phyloP scores from a whole-genome alignment of 2,888 invertebrate species.

The Drosophila anomalata region DNA sequence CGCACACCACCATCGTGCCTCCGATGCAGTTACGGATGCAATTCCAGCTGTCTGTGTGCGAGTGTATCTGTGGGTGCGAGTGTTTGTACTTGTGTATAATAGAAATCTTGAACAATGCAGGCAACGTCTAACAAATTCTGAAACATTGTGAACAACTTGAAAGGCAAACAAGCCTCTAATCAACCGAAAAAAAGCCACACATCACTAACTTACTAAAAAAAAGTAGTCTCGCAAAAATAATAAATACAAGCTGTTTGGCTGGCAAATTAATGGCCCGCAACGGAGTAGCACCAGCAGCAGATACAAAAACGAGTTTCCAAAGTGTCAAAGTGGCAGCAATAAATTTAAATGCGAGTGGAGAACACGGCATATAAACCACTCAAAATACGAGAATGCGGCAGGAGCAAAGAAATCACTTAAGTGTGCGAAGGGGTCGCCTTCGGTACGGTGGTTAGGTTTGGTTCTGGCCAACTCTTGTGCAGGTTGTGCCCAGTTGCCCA shows the following conservation, averaged over 20 bases:
- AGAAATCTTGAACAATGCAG: slow-evolving; percentile 53
- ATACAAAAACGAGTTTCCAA: slow-evolving; percentile 64
- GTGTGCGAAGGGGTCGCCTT: slow-evolving; percentile 43
- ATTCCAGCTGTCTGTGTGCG: slow-evolving; percentile 52
- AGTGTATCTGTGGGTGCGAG: slow-evolving; percentile 32
- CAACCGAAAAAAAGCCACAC: background rate
- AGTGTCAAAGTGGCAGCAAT: slow-evolving; percentile 73
- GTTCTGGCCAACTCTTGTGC: slow-evolving; percentile 20
- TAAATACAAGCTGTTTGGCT: slow-evolving; percentile 16
- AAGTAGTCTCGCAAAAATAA: slow-evolving; percentile 17
- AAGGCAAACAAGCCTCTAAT: slow-evolving; percentile 28
- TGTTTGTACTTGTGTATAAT: slow-evolving; percentile 47
- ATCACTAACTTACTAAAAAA: background rate
- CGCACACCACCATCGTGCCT: slow-evolving; percentile 21
- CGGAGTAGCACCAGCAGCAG: slow-evolving; percentile 23
- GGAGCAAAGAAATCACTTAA: slow-evolving; percentile 77
- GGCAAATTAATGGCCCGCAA: slow-evolving; percentile 58
- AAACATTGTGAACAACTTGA: slow-evolving; percentile 40
- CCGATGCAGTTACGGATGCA: slow-evolving; percentile 40
- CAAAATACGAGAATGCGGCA: slow-evolving; percentile 57
- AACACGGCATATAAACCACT: slow-evolving; percentile 26
- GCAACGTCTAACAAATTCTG: slow-evolving; percentile 39
- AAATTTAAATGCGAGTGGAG: slow-evolving; percentile 50
- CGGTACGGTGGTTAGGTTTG: slow-evolving; percentile 14
- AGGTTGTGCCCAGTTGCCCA: background rate